phyloP scores from a whole-genome alignment of 2,888 invertebrate genomes.

The Torymus auratus region DNA sequence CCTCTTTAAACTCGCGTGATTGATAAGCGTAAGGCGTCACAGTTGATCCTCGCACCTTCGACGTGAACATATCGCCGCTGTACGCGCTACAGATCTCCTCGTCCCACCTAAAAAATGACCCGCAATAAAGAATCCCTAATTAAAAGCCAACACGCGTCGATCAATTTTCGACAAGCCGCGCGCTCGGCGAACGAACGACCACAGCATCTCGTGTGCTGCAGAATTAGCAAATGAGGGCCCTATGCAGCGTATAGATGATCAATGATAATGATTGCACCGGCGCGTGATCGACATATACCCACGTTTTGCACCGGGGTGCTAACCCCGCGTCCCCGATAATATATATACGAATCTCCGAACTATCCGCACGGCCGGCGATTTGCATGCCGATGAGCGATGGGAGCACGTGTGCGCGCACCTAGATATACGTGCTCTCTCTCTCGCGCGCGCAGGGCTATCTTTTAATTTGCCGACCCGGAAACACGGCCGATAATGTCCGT shows the following conservation, averaged over 20 bases:
- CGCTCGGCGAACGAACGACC: slow-evolving; percentile 6
- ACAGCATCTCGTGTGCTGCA: neutral
- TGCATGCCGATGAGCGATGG: slow-evolving; percentile 15
- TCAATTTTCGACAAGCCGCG: neutral
- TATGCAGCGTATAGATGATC: slow-evolving; percentile 65
- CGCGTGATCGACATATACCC: slow-evolving; percentile 70
- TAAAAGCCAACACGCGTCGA: slow-evolving; percentile 20
- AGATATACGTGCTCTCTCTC: no score
- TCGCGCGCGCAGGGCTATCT: neutral
- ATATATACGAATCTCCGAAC: neutral
- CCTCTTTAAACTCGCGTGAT: no score
- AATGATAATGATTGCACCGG: slow-evolving; percentile 71
- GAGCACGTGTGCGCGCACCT: neutral
- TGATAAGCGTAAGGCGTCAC: no score
- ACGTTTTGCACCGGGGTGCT: slow-evolving; percentile 61
- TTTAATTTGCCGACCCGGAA: slow-evolving; percentile 13
- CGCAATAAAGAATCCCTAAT: slow-evolving; percentile 26
- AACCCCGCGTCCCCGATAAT: slow-evolving; percentile 4
- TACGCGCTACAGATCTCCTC: no score
- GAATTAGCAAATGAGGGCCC: slow-evolving; percentile 41
- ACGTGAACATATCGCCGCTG: no score
- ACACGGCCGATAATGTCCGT: slow-evolving; percentile 27
- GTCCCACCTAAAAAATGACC: no score
- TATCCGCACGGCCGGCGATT: neutral
- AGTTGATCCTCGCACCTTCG: no score